Evolutionary conservation across 2,113 vertebrate species (phyloP), one percentile per base, ranked within the genome.

Genomic region (Nettapus auritus): DNA sequence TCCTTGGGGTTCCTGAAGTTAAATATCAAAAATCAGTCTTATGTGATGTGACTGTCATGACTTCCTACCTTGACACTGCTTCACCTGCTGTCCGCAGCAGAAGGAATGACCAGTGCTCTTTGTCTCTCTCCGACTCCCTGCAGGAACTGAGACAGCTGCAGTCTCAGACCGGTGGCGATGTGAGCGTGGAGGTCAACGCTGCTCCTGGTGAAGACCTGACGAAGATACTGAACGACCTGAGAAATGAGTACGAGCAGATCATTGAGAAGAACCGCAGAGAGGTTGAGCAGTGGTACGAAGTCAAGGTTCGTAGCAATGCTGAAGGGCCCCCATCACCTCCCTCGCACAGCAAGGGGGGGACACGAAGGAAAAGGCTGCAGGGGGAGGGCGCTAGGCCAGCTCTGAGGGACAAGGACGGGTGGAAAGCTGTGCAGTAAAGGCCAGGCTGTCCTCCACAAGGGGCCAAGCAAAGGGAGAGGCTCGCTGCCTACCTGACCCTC

Each of bases 211-310:
- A 42, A 48, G 97, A 98, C 26, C 36, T 98, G 62, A 96, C 96
- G 13, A 89, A 96, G 92, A 18, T 7, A 8, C 97, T 98, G 25
- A 97, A 94, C 0, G 73, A 97, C 17, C 83, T 99, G 91, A 97
- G 98, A 9, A 1, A 9, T 3, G 98, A 99, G 71, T 99, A 99
- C 0, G 99, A 99, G 94, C 52, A 78, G 55, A 93, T 99, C 67
- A 85, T 96, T 3, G 98, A 97, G 0, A 99, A 97, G 98, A 99
- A 98, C 96, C 97, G 98, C 33, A 89, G 82, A 2, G 98, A 99
- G 1, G 98, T 98, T 19, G 98, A 99, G 34, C 64, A 87, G n/a
- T 98, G 98, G 97, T 99, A 98, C 55, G 98, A 99, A 79, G 94
- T 42, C 89, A 98, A 99, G 98, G 99, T 99, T 80, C 14, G 46